A percentile compares a stretch with the other conserved stretches of the same genome.
Evolutionary conservation across 2,113 vertebrate species (phyloP).

Genomic region (Lampris incognitus): DNA sequence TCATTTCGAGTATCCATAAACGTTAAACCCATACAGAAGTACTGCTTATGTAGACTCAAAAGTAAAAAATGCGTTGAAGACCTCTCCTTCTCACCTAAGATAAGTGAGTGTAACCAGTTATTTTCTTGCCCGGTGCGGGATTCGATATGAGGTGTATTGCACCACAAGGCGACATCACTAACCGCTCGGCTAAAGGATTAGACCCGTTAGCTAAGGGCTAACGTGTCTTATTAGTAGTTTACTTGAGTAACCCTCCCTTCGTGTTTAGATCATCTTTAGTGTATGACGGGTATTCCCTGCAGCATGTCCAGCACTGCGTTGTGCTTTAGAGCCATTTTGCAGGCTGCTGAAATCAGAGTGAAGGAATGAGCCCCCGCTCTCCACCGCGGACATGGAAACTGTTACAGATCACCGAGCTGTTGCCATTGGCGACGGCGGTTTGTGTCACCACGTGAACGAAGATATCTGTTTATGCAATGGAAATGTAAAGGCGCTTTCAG

Average conservation of each 20-base stretch:
- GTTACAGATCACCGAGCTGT: constrained; percentile 41
- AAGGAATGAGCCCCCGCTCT: constrained; percentile 39
- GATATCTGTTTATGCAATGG: constrained; percentile 70
- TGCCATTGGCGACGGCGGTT: constrained; percentile 51
- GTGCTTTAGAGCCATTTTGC: background rate
- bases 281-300: background rate
- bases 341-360: constrained; percentile 20
- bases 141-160: too few relatives aligned
- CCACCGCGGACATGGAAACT: constrained; percentile 42
- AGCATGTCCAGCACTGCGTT: background rate
- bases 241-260: too few relatives aligned
- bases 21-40: too few relatives aligned
- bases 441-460: constrained; percentile 55
- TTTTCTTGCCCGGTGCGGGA: too few relatives aligned
- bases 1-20: too few relatives aligned
- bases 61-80: too few relatives aligned
- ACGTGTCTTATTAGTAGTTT: too few relatives aligned
- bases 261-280: background rate
- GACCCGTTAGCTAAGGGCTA: too few relatives aligned
- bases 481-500: constrained; percentile 61
- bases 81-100: background rate
- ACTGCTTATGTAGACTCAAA: too few relatives aligned
- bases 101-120: too few relatives aligned
- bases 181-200: too few relatives aligned
- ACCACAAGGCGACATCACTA: too few relatives aligned